These are phyloP conservation scores for Lagria hirta DNA, from an alignment of 2,888 invertebrate genomes.

Conservation along the genomic window DNA sequence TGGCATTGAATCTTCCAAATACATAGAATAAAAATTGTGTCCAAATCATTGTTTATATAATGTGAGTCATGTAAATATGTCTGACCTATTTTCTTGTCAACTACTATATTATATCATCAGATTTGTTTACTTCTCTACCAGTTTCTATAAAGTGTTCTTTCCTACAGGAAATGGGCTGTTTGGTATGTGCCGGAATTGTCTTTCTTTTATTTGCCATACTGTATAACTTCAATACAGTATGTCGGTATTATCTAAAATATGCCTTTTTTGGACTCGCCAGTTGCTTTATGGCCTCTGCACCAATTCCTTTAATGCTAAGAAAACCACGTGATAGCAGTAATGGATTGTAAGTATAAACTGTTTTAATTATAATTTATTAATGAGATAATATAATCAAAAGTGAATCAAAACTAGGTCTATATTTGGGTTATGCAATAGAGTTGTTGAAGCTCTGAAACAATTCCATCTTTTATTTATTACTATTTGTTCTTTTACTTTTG, in stretches of 20 bases:
- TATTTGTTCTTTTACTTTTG: no score
- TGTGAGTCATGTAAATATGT: no score
- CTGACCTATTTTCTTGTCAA: no score
- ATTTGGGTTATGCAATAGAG: no score
- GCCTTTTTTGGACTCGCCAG: slow-evolving; percentile 64
- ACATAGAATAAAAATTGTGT: no score
- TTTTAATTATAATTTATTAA: slow-evolving; percentile 6
- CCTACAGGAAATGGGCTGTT: slow-evolving; percentile 38
- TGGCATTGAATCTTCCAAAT: no score
- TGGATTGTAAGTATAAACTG: slow-evolving; percentile 70
- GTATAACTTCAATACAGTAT: slow-evolving; percentile 61
- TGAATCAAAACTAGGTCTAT: no score
- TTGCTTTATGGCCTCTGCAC: slow-evolving; percentile 63
- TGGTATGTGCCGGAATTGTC: slow-evolving; percentile 29
- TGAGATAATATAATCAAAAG: no score
- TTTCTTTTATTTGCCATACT: slow-evolving; percentile 38
- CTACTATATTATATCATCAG: no score
- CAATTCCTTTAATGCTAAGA: slow-evolving; percentile 75
- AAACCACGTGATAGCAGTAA: slow-evolving; percentile 74
- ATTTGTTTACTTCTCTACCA: neutral
- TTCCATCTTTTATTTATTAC: no score
- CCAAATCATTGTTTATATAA: no score
- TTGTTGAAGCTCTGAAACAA: no score
- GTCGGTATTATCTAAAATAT: slow-evolving; percentile 73
- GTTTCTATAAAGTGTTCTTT: neutral